Percentiles rank a stretch among this genome's conserved stretches.
Evolutionary conservation across 1,140 invertebrate species (phyloP).

Genomic region (Drosophila burlai): DNA sequence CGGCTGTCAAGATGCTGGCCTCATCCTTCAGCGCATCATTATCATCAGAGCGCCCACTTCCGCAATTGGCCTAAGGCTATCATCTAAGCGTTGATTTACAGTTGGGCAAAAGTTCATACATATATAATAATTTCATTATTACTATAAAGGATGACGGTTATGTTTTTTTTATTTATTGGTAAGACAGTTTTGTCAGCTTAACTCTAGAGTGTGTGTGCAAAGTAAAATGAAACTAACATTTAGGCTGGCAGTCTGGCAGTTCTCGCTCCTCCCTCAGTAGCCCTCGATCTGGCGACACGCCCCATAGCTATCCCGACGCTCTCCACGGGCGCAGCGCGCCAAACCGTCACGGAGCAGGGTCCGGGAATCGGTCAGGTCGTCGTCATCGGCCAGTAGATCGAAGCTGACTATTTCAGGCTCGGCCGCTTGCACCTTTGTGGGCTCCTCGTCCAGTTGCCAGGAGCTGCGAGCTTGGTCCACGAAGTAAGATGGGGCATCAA

Average conservation of each 20-base stretch:
- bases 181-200: slow-evolving; percentile 33
- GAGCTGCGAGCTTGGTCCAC: slow-evolving; percentile 55
- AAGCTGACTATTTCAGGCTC: slow-evolving; percentile 65
- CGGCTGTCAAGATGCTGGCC: slow-evolving; percentile 48
- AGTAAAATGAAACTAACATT: slow-evolving; percentile 50
- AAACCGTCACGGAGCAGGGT: slow-evolving; percentile 87
- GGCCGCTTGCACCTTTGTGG: slow-evolving; percentile 54
- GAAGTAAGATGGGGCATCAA: slow-evolving; percentile 63
- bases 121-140: neutral
- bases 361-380: slow-evolving; percentile 65
- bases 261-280: slow-evolving; percentile 64
- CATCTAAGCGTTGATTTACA: slow-evolving; percentile 2
- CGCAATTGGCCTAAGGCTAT: slow-evolving; percentile 27
- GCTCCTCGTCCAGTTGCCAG: slow-evolving; percentile 74
- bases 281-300: slow-evolving; percentile 85
- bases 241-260: slow-evolving; percentile 66
- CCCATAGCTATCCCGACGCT: slow-evolving; percentile 86
- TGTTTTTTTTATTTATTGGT: slow-evolving; percentile 26
- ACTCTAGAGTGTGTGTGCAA: slow-evolving; percentile 47
- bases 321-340: slow-evolving; percentile 88
- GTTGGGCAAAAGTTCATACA: neutral
- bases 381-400: slow-evolving; percentile 65
- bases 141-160: slow-evolving; percentile 1
- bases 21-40: slow-evolving; percentile 67
- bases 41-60: slow-evolving; percentile 34